Conservation (phyloP, 2,888 invertebrate species). For the Aricia artaxerxes region DNA sequence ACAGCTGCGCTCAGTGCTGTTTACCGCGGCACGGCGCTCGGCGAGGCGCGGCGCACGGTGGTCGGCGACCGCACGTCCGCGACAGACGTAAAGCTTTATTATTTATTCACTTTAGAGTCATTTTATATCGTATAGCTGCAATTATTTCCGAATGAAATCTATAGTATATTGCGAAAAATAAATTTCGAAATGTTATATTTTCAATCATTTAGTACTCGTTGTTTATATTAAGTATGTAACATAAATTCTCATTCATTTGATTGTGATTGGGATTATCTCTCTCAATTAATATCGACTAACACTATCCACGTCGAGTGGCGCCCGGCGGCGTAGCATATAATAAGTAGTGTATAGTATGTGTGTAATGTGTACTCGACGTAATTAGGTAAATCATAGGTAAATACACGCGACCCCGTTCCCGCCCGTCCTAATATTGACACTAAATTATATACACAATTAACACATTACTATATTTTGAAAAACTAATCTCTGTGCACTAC, state of each 20-base stretch:
- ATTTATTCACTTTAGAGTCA: neutral
- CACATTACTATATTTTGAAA: neutral
- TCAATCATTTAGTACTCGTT: neutral
- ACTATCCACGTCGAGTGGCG: neutral
- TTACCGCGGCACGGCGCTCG: neutral
- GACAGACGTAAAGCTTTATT: neutral
- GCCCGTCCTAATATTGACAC: neutral
- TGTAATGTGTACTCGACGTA: neutral
- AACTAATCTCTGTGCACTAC: neutral
- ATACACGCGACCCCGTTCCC: neutral
- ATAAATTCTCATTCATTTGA: neutral
- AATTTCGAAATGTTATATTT: neutral
- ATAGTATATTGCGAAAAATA: neutral
- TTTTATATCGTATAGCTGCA: neutral
- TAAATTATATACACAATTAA: neutral
- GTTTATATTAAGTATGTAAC: neutral
- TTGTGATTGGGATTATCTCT: neutral
- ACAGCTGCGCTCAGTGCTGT: neutral
- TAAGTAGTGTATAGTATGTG: neutral
- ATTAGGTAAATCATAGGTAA: slow-evolving; percentile 2
- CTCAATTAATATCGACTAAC: neutral
- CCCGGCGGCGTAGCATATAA: neutral
- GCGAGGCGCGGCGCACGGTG: neutral
- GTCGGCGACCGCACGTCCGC: neutral
- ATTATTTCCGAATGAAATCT: neutral